Conservation (phyloP, 2,113 vertebrate species). For the Macheiramphus alcinus region DNA sequence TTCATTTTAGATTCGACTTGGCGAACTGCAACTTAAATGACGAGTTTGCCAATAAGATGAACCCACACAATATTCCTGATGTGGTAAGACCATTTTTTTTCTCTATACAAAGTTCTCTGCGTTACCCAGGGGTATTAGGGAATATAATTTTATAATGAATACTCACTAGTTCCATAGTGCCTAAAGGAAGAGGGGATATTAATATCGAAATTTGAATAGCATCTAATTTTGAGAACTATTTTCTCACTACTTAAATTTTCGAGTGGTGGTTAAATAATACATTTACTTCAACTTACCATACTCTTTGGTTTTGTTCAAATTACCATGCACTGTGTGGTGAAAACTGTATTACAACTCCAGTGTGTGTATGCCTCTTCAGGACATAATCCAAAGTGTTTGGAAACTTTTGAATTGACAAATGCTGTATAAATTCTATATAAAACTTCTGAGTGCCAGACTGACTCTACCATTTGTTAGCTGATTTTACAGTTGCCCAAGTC, state of each 20-base stretch:
- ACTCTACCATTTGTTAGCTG: not conserved
- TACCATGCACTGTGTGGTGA: not conserved
- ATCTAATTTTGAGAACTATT: not conserved
- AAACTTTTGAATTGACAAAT: not conserved
- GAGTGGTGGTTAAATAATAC: not conserved
- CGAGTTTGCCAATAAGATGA: conserved; percentile 94
- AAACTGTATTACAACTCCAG: not conserved
- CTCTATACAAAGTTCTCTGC: not conserved
- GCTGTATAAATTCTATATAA: accelerated
- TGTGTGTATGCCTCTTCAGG: not conserved
- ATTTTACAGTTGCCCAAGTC: not conserved
- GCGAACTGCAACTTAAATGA: conserved; percentile 96
- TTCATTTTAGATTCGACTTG: conserved; percentile 85
- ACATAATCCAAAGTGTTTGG: not conserved
- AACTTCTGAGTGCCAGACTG: not conserved
- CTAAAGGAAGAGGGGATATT: not conserved
- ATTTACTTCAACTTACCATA: not conserved
- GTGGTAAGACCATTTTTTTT: conserved; percentile 80
- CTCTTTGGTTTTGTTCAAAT: not conserved
- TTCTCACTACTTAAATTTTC: not conserved
- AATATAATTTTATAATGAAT: not conserved
- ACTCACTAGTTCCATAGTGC: not conserved
- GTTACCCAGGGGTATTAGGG: not conserved
- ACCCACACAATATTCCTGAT: conserved; percentile 87
- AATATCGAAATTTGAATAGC: not conserved